Conservation (phyloP, 2,888 invertebrate species). For the Conchocele bisecta region DNA sequence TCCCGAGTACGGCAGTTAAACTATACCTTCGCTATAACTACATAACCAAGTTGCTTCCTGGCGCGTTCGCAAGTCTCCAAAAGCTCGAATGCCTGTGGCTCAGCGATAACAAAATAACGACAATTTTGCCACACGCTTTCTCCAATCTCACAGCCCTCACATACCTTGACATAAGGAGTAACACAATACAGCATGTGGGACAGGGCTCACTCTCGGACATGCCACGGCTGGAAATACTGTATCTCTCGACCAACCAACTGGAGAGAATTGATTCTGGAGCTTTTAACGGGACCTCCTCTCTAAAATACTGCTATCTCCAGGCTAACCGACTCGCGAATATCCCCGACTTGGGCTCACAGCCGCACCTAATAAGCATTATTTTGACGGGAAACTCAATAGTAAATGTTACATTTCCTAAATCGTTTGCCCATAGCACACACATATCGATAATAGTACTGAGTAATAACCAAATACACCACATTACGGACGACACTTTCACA, state of each 20-base stretch:
- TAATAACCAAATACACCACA: conserved; percentile 59
- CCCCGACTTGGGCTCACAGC: conserved; percentile 55
- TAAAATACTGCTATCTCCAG: conserved; percentile 57
- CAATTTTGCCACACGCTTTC: conserved; percentile 58
- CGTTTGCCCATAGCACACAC: conserved; percentile 32
- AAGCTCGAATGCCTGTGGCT: conserved; percentile 50
- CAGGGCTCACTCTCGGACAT: conserved; percentile 54
- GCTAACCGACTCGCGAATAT: conserved; percentile 57
- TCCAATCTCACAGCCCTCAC: conserved; percentile 32
- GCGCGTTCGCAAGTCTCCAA: conserved; percentile 28
- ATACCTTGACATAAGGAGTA: conserved; percentile 57
- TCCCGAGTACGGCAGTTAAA: conserved; percentile 60
- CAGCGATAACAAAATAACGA: conserved; percentile 52
- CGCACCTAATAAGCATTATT: conserved; percentile 54
- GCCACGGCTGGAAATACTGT: conserved; percentile 40
- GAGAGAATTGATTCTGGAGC: too few species aligned
- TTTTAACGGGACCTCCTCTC: conserved; percentile 45
- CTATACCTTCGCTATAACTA: conserved; percentile 63
- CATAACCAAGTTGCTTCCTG: conserved; percentile 39
- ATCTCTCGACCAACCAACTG: conserved; percentile 58
- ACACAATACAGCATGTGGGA: conserved; percentile 47
- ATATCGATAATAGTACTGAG: conserved; percentile 61
- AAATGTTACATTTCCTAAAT: conserved; percentile 65
- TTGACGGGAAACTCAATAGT: conserved; percentile 65
- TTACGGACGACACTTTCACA: conserved; percentile 60